These are phyloP conservation scores for Hyalella azteca DNA, from an alignment of 2,888 invertebrate species.

Conservation along the genomic window DNA sequence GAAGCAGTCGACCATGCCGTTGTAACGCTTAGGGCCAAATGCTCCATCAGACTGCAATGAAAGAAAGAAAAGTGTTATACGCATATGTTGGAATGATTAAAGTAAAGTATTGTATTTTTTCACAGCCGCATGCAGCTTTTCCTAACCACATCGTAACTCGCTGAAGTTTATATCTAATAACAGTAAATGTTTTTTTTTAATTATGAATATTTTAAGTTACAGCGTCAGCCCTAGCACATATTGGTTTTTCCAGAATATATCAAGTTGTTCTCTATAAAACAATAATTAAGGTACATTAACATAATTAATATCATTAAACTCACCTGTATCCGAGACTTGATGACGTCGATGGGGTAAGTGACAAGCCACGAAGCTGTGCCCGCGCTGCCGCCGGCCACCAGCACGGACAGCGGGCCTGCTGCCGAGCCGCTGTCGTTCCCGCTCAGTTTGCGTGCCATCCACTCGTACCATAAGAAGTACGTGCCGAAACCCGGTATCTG, in stretches of 20 bases:
- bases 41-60: conserved; percentile 70
- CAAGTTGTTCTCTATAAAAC: too few relatives aligned
- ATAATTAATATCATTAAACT: too few relatives aligned
- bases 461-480: conserved; percentile 87
- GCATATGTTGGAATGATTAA: neutral
- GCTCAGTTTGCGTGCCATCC: conserved; percentile 66
- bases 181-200: too few relatives aligned
- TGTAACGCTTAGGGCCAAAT: conserved; percentile 67
- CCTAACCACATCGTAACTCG: too few relatives aligned
- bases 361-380: conserved; percentile 85
- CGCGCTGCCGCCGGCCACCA: conserved; percentile 84
- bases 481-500: conserved; percentile 77
- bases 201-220: too few relatives aligned
- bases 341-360: conserved; percentile 86
- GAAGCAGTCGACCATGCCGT: conserved; percentile 76
- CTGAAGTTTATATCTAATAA: too few relatives aligned
- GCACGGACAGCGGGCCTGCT: conserved; percentile 68
- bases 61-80: neutral
- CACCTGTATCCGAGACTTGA: conserved; percentile 74
- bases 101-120: too few relatives aligned
- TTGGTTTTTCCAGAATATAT: too few relatives aligned
- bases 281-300: too few relatives aligned
- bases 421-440: conserved; percentile 64
- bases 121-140: too few relatives aligned
- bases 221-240: too few relatives aligned